Evolutionary conservation across 2,888 invertebrate species (phyloP), one percentile per base, ranked within the genome.

Genomic region (Calliphora vomitoria): DNA sequence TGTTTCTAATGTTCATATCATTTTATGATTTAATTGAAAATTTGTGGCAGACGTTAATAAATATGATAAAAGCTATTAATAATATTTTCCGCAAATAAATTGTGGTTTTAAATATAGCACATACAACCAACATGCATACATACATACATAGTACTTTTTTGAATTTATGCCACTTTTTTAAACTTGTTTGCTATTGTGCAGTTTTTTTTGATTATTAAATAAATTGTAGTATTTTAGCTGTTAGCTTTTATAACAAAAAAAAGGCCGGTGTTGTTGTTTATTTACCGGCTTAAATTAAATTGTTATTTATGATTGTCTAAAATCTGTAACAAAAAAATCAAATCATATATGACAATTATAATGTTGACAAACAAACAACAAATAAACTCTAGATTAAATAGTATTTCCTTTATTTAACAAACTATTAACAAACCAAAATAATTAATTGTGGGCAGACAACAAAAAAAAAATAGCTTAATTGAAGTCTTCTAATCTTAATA

Each of bases 31-130:
- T 87, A 87, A 87, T 87, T 87, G 87, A 87, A 87, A 85, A 41
- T 87, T 87, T 87, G 79, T 87, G 87, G 79, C 87, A 87, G 85
- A 85, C 82, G 82, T 85, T 85, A 87, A 82, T 87, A 87, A 87
- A 87, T 87, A 75, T 85, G 85, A 87, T 85, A 69, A 69, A 87
- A 79, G 31, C 82, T 55, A 87, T 85, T 85, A 87, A 87, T 87
- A 79, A 85, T 85, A 71, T 82, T 69, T 83, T 76, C 74, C 64
- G 58, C 55, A 80, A 75, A 75, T 71, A 47, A 75, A 74, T 76
- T 55, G 80, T 66, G 50, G 47, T 68, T 69, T 44, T 25, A 58
- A 64, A 55, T 38, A 10, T 72, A 11, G 31, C 47, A 80, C 62
- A 72, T 44, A 44, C 69, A 64, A 38, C 47, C 20, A 3, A 38